phyloP scores from a whole-genome alignment of 2,888 invertebrate species.

The Netelia inedita region DNA sequence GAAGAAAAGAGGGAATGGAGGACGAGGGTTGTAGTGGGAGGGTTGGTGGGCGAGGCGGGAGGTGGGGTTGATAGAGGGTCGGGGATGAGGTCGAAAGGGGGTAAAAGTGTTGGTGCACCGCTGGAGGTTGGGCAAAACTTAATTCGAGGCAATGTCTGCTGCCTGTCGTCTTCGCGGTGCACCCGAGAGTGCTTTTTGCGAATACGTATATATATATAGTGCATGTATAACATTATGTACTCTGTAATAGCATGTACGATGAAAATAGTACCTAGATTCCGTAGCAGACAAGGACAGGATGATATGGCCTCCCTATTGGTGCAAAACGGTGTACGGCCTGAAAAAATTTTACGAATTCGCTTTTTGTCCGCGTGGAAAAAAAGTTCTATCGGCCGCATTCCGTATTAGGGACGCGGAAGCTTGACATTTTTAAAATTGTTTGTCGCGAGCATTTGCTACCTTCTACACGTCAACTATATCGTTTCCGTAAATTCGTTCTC shows the following conservation, averaged over 20 bases:
- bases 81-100: slow-evolving; percentile 12
- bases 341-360: not conserved
- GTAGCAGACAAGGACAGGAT: not conserved
- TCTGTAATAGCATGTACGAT: slow-evolving; percentile 11
- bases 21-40: not conserved
- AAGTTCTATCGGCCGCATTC: too few species aligned
- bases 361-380: too few species aligned
- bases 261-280: slow-evolving; percentile 49
- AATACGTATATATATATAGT: slow-evolving; percentile 15
- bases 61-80: too few species aligned
- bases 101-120: slow-evolving; percentile 27
- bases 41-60: too few species aligned
- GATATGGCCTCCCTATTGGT: not conserved
- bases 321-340: not conserved
- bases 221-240: slow-evolving; percentile 29
- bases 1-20: slow-evolving; percentile 3
- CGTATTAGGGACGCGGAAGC: too few species aligned
- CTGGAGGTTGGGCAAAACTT: slow-evolving; percentile 61
- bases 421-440: too few species aligned
- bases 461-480: too few species aligned
- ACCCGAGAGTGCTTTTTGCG: slow-evolving; percentile 55
- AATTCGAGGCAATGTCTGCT: slow-evolving; percentile 66
- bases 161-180: slow-evolving; percentile 65
- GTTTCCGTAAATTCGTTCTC: too few species aligned
- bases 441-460: too few species aligned